Percentiles rank a stretch among this genome's conserved stretches.
Conservation (phyloP, 2,113 vertebrate genomes). For the Malurus elegans region DNA sequence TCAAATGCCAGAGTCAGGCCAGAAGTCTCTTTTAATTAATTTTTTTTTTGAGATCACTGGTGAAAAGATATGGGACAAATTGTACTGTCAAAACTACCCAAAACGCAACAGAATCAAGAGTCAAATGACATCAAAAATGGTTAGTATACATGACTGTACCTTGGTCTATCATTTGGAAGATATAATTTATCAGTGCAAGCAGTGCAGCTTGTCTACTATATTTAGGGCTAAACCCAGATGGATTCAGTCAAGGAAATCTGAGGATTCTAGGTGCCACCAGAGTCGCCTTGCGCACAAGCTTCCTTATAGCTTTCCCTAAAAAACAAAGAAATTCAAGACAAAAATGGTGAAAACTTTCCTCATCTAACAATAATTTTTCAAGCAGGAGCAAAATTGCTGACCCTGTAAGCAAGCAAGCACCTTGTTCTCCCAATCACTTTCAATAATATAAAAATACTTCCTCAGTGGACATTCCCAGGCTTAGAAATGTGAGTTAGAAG, state of each 20-base stretch:
- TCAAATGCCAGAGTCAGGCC: neutral
- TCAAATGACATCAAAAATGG: conserved; percentile 49
- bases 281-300: conserved; percentile 62
- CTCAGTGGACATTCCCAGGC: neutral
- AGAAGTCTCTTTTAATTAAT: neutral
- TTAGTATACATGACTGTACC: conserved; percentile 60
- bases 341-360: conserved; percentile 56
- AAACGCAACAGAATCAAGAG: conserved; percentile 54
- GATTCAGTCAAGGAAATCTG: conserved; percentile 70
- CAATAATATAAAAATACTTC: neutral
- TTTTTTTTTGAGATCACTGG: neutral
- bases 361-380: conserved; percentile 21
- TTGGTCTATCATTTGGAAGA: conserved; percentile 72
- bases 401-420: conserved; percentile 33
- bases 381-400: conserved; percentile 52
- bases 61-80: conserved; percentile 17
- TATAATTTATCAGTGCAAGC: conserved; percentile 65
- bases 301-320: conserved; percentile 66
- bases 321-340: conserved; percentile 67
- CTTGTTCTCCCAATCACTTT: conserved; percentile 39
- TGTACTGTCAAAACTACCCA: neutral
- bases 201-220: conserved; percentile 68
- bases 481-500: neutral
- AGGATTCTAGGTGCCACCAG: conserved; percentile 68
- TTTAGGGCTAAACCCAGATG: conserved; percentile 66